Percentiles rank a stretch among this genome's conserved stretches.
phyloP scores from a whole-genome alignment of 2,888 invertebrate genomes.

The Anoncus sp. region DNA sequence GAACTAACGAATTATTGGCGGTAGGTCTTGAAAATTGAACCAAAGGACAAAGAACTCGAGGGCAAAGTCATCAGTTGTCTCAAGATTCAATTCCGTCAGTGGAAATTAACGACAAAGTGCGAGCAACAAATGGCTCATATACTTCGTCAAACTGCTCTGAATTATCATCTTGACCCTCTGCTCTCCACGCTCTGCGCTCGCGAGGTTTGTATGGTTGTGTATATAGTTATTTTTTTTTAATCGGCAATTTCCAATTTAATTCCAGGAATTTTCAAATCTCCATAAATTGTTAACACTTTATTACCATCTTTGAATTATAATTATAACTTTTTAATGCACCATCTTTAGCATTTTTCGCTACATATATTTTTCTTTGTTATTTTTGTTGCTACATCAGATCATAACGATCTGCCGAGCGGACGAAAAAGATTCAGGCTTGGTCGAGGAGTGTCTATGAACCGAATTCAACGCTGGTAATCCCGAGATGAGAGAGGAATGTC shows the following conservation, averaged over 20 bases:
- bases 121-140: constrained; percentile 93
- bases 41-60: constrained; percentile 89
- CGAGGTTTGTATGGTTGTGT: constrained; percentile 84
- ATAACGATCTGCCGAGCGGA: constrained; percentile 84
- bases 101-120: constrained; percentile 90
- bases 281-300: no score
- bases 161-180: constrained; percentile 95
- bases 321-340: no score
- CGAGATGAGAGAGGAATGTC: constrained; percentile 90
- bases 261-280: no score
- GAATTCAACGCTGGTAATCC: constrained; percentile 88
- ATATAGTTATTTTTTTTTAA: no score
- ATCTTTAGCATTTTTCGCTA: not conserved
- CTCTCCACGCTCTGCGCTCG: constrained; percentile 90
- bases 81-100: constrained; percentile 91
- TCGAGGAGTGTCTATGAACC: constrained; percentile 96
- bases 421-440: constrained; percentile 85
- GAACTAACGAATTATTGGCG: not conserved
- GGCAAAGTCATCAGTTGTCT: constrained; percentile 94
- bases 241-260: no score
- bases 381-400: constrained; percentile 78
- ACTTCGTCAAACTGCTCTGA: constrained; percentile 94
- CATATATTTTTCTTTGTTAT: not conserved
- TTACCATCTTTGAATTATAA: no score
- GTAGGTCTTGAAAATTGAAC: constrained; percentile 75